phyloP scores from a whole-genome alignment of 2,888 invertebrate genomes.

The Rutpela maculata region DNA sequence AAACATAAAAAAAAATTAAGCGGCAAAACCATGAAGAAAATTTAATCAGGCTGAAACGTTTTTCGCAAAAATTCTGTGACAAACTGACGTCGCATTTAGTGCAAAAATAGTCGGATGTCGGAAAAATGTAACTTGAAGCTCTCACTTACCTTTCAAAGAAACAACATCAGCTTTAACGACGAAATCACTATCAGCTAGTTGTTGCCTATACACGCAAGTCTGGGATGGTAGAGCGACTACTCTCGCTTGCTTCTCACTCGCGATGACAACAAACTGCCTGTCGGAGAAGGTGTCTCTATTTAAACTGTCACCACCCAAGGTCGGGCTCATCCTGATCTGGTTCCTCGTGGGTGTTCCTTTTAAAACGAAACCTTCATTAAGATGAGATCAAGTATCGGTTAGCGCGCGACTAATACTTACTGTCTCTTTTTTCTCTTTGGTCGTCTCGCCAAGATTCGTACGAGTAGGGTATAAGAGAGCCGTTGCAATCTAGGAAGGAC shows the following conservation, averaged over 20 bases:
- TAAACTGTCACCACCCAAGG: conserved; percentile 75
- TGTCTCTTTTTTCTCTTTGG: conserved; percentile 78
- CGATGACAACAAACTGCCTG: conserved; percentile 94
- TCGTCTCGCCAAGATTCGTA: conserved; percentile 96
- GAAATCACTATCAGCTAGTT: conserved; percentile 94
- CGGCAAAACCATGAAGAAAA: too few species aligned
- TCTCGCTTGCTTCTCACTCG: conserved; percentile 96
- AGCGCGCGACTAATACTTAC: conserved; percentile 62
- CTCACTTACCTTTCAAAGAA: conserved; percentile 86
- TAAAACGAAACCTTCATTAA: conserved; percentile 38
- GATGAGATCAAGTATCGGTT: not conserved
- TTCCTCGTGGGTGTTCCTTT: conserved; percentile 82
- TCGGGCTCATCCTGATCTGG: conserved; percentile 85
- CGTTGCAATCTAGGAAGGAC: conserved; percentile 97
- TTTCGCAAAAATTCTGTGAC: too few species aligned
- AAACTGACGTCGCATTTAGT: too few species aligned
- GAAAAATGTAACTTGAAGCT: too few species aligned
- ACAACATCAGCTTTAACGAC: conserved; percentile 96
- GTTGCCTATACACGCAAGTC: conserved; percentile 94
- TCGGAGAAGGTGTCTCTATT: conserved; percentile 78
- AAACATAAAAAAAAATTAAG: conserved; percentile 64
- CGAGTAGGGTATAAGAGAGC: conserved; percentile 91
- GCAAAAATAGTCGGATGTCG: too few species aligned
- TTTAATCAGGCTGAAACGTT: too few species aligned
- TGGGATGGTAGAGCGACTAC: conserved; percentile 96